These are phyloP conservation scores for Falcunculus frontatus DNA, from an alignment of 2,113 vertebrate genomes.

Conservation along the genomic window DNA sequence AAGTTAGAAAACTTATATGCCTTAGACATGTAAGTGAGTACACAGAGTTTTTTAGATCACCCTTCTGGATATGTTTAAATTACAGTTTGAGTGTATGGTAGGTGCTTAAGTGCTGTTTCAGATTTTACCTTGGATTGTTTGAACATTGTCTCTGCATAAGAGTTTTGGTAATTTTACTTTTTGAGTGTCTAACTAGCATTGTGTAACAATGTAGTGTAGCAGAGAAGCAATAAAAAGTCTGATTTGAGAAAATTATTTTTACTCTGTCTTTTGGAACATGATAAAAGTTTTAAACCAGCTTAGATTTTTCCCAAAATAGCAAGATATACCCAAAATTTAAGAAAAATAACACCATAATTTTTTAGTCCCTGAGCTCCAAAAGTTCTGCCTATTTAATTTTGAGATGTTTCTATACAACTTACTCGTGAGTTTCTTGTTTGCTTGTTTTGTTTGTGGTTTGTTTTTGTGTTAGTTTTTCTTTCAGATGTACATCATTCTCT, in stretches of 20 bases:
- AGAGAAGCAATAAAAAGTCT: background rate
- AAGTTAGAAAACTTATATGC: background rate
- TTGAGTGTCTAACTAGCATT: background rate
- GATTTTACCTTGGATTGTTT: background rate
- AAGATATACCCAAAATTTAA: background rate
- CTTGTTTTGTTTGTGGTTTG: background rate
- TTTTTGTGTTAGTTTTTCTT: background rate
- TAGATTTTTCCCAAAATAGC: background rate
- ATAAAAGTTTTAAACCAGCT: background rate
- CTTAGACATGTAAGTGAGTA: background rate
- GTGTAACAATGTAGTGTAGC: background rate
- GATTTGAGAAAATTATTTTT: background rate
- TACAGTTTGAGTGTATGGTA: background rate
- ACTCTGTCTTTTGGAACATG: background rate
- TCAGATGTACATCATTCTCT: background rate
- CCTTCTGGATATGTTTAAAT: background rate
- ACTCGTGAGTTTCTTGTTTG: background rate
- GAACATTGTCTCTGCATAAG: background rate
- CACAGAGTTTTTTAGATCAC: background rate
- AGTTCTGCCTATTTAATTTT: background rate
- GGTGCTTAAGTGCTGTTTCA: background rate
- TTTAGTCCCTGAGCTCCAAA: background rate
- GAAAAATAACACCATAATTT: accelerated
- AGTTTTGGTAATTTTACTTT: background rate
- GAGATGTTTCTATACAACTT: background rate